Evolutionary conservation across 2,113 vertebrate species (phyloP), one percentile per base, ranked within the genome.

Genomic region (Gadus macrocephalus): DNA sequence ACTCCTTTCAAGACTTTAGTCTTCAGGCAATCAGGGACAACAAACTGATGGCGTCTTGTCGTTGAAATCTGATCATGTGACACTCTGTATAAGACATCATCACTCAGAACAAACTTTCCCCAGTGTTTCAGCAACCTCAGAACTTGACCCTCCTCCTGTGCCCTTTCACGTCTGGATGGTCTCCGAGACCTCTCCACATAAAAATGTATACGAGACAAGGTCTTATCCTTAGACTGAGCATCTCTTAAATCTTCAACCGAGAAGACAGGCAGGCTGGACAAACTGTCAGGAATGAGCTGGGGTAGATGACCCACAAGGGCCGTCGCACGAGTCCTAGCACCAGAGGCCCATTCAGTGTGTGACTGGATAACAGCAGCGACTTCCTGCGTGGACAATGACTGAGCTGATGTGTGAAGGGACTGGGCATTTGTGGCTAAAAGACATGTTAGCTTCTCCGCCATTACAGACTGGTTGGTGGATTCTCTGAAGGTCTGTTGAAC

Each of bases 131-230:
- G 12, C 22, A 68, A 74, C 49, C 35, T 49, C 1, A 49, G 3
- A 15, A 71, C 71, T 0, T 6, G 35, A 7, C 28, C 77, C 74
- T 22, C 62, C 25, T 20, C 20, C 20, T 20, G 20, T 0, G 22
- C 28, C 28, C 15, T 31, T 1, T 73, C 78, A 14, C 78, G 49
- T 19, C 74, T 76, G n/a, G 78, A 68, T 0, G 70, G 78, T 31
- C 71, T 49, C 0, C 68, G 20, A 3, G 31, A 5, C 11, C 63
- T 22, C 35, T 72, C 62, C 16, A 76, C 31, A 42, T 63, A 79
- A 16, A 2, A 67, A 8, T 74, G 17, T 0, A 78, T 72, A 22
- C 65, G 65, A 4, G 72, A 78, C 3, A 78, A 62, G 2, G 60
- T 20, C 17, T 28, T 66, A 35, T 74, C 76, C 15, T 55, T 14